Evolutionary conservation across 2,113 vertebrate genomes (phyloP), one percentile per base, ranked within the genome.

Genomic region (Caretta caretta): DNA sequence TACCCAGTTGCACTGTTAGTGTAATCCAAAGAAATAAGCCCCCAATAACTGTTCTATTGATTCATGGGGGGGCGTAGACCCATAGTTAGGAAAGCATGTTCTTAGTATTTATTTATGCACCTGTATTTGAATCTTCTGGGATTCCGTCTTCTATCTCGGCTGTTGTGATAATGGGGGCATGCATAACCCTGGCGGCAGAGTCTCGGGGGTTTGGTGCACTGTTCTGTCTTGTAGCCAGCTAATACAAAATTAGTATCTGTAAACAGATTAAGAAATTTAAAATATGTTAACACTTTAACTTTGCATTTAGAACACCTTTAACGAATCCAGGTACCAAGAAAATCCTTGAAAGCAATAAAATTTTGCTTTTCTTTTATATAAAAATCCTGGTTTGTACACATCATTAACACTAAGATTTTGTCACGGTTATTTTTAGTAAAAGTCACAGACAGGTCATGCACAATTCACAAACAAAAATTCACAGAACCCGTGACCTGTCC

Each of bases 111-210:
- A 86, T 78, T 84, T 49, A 54, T 2, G 93, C 94, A 99, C 99
- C 99, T 98, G 97, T 99, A 99, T 95, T 99, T 99, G 96, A 99
- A 99, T 94, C 98, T 99, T 80, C 99, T 97, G 57, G 99, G 99
- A 97, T 99, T 99, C 93, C 99, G 97, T 95, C 99, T 98, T 86
- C 99, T 97, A 97, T 99, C 99, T 96, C 99, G 97, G 97, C 99
- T 99, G 94, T 98, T 99, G 97, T 99, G 99, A 97, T 99, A 99
- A 96, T 99, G 99, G 0, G 99, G 99, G 94, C 99, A 99, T 1
- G 99, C 99, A 1, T 99, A 99, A 86, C 99, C 99, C 97, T 99
- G 99, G 97, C 99, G 99, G 97, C 99, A 99, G 90, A 99, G 98
- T 96, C 99, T 98, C 1, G 99, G 99, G 6, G 99, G 99, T 97